Evolutionary conservation across 1,140 invertebrate species (phyloP), one percentile per base, ranked within the genome.

Genomic region (Bombyx mandarina): DNA sequence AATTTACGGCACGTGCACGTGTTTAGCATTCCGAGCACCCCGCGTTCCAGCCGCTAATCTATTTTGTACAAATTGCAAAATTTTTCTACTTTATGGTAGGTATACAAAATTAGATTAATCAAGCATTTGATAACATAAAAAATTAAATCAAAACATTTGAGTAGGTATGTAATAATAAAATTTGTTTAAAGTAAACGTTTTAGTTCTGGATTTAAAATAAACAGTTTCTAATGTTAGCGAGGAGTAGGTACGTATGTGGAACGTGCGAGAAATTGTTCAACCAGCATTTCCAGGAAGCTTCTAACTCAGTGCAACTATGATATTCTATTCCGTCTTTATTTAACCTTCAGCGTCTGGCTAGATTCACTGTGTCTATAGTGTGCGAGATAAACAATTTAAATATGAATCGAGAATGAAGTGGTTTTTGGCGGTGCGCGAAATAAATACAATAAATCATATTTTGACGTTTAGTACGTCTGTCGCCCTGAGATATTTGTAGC

Each of bases 361-460:
- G 69, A 60, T 64, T 54, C 54, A 58, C 62, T 60, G 63, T 58
- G 77, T 76, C 76, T 79, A 71, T 67, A 35, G 26, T 61, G 57
- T 56, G 60, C 65, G 69, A 77, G 71, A 76, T 72, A 59, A 58
- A 70, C 69, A 73, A 72, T 72, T 73, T 76, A 67, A 73, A 74
- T 73, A 62, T 72, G 71, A 71, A 73, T 77, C 64, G 63, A 61
- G 60, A 65, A 65, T 60, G 62, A 66, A 52, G 53, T 58, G 57
- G 59, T 22, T 49, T 61, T 67, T 47, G 56, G 60, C 53, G 67
- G 57, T 64, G 65, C 63, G 59, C 54, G 67, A 66, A 64, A 69
- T 71, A 77, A 77, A 78, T 75, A 75, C 71, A 66, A 77, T 82
- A 79, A 79, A 79, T 82, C 75, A 78, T 69, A 68, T 35, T 35